Conservation (phyloP, 2,113 vertebrate genomes). For the Xenotilapia caudafasciata region DNA sequence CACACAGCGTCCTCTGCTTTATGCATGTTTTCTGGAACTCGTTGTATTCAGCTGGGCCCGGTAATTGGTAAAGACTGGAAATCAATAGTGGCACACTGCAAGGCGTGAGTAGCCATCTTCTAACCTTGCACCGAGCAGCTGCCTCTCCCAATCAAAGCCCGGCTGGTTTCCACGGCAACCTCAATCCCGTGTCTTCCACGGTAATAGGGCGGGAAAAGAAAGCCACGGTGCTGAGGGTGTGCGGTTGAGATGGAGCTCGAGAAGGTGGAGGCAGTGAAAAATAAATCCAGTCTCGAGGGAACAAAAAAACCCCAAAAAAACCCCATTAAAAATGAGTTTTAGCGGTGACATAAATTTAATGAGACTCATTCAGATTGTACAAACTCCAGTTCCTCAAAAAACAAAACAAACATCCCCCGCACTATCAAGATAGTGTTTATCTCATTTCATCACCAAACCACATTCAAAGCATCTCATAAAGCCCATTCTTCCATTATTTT, state of each 20-base stretch:
- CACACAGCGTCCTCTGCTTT: not conserved
- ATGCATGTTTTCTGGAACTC: not conserved
- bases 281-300: not conserved
- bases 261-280: not conserved
- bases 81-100: slow-evolving; percentile 52
- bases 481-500: not conserved
- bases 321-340: not conserved
- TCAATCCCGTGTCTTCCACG: slow-evolving; percentile 45
- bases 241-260: not conserved
- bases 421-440: slow-evolving; percentile 46
- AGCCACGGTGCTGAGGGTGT: not conserved
- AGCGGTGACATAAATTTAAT: not conserved
- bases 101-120: slow-evolving; percentile 49
- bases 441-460: slow-evolving; percentile 21
- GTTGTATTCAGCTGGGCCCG: slow-evolving; percentile 11
- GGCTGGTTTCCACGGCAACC: slow-evolving; percentile 58
- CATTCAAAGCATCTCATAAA: slow-evolving; percentile 56
- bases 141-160: slow-evolving; percentile 47
- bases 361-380: not conserved
- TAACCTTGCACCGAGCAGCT: slow-evolving; percentile 54
- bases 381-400: slow-evolving; percentile 1
- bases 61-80: slow-evolving; percentile 52
- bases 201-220: slow-evolving; percentile 44
- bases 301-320: too few relatives aligned
- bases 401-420: not conserved